Base-by-base conservation (phyloP, 2,113 vertebrate species). In the Varanus salvator region DNA sequence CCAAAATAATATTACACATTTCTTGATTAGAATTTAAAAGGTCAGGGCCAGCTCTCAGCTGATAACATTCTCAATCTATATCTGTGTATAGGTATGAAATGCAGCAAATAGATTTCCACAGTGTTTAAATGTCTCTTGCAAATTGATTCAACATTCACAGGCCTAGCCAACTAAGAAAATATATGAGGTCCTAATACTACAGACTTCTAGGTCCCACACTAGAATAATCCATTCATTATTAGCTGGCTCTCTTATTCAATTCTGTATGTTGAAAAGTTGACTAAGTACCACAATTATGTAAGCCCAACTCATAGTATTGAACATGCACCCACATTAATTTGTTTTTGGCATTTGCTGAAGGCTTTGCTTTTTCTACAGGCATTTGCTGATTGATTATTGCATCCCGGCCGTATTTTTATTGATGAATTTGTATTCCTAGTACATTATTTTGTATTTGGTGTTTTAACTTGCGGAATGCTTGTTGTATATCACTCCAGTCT, bases 11-110 rank as follows among this genome's bases (percentile, higher is more conserved):
- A 94, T 82, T 94, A 82, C 83, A 60, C 82, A 86, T 90, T 90
- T 95, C 94, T 94, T 91, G 91, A 93, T 96, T 95, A 94, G 90
- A 93, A 38, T 77, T 50, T 94, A 95, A 96, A 88, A 94, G 92
- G 95, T 95, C 94, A 93, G 66, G 38, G 87, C 64, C 27, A 50
- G 90, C 90, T 91, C 89, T 89, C 4, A 57, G 87, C 52, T 83
- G 92, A 93, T 89, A 93, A 90, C 93, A 84, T 90, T n/a, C 15
- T 71, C 31, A 1, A 31, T 64, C 77, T 14, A 81, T 74, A 75
- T 80, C 34, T 74, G 72, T 0, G 21, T 52, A 21, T 48, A 81
- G 87, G 29, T 87, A 93, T 89, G 86, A 76, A 74, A 87, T 90
- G 90, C 0, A 29, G 72, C 76, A 92, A 87, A 90, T 29, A 50